Evolutionary conservation across 1,140 invertebrate species (phyloP), one percentile per base, ranked within the genome.

Genomic region (Drosophila teissieri): DNA sequence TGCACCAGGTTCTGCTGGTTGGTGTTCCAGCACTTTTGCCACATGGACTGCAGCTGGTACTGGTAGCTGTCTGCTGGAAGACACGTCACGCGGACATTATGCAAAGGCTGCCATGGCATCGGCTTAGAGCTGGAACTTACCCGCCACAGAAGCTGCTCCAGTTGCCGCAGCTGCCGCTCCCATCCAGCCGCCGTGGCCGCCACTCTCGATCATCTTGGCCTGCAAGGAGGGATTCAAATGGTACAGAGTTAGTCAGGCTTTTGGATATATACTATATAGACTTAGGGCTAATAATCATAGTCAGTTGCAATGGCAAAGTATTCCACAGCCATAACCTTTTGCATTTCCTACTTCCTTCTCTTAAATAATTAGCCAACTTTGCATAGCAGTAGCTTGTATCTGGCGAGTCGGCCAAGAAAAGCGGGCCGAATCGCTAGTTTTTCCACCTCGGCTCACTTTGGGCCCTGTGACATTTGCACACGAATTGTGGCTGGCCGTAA

Each of bases 11-110:
- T 96, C 64, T 92, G 91, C 92, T 97, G 96, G 93, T 97, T 97
- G 55, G 96, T 97, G 91, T 96, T 97, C 97, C 97, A 98, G 92
- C 97, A 97, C 92, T 97, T 98, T 92, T 98, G 97, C 97, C 97
- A 98, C 95, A 97, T 97, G 37, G 96, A 97, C 92, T 98, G 97
- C 91, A 98, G 93, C 93, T 98, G 97, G 92, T 97, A 97, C 93
- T 98, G 97, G 94, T 98, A 98, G 94, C 96, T 97, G 94, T 97
- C 97, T 96, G 96, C 95, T 95, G 93, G 93, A 92, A 93, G 92
- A 92, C 74, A 73, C 73, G 62, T 90, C 61, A 53, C 4, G 49
- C 34, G 55, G 12, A 44, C 53, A 73, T 42, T 64, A 74, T 60
- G 39, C 52, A 72, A 72, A 46, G 45, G 42, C 53, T 77, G 44